A percentile compares a stretch with the other conserved stretches of the same genome.
phyloP scores from a whole-genome alignment of 2,797 vertebrate genomes.

The Lates japonicus region DNA sequence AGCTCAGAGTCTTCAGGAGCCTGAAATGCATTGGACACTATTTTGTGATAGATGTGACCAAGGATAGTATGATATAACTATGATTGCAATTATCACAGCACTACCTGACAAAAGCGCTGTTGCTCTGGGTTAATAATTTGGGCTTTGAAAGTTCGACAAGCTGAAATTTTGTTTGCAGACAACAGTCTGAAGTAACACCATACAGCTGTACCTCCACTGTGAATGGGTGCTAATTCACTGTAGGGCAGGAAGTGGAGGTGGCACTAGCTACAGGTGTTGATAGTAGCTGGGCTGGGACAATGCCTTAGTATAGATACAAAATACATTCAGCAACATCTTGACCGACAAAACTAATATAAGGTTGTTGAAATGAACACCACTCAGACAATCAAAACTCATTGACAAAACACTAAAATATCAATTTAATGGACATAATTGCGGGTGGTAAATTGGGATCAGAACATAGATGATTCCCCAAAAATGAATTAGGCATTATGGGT shows the following conservation, averaged over 20 bases:
- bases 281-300: slow-evolving; percentile 54
- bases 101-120: slow-evolving; percentile 31
- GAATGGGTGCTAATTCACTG: slow-evolving; percentile 26
- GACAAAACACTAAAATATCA: slow-evolving; percentile 53
- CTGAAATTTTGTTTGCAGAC: slow-evolving; percentile 28
- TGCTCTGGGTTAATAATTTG: slow-evolving; percentile 33
- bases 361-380: slow-evolving; percentile 59
- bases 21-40: slow-evolving; percentile 4
- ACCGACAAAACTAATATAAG: slow-evolving; percentile 66
- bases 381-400: slow-evolving; percentile 52
- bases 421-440: slow-evolving; percentile 46
- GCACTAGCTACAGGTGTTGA: slow-evolving; percentile 51
- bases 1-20: slow-evolving; percentile 22
- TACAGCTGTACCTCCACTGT: neutral
- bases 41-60: neutral
- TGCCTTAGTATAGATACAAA: slow-evolving; percentile 68
- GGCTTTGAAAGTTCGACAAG: slow-evolving; percentile 14
- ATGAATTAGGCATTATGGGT: slow-evolving; percentile 11
- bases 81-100: neutral
- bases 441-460: slow-evolving; percentile 16
- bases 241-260: slow-evolving; percentile 24
- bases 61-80: neutral
- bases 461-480: slow-evolving; percentile 27
- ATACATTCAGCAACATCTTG: slow-evolving; percentile 85
- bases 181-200: slow-evolving; percentile 17